Evolutionary conservation across 2,888 invertebrate genomes (phyloP), one percentile per base, ranked within the genome.

Genomic region (Torymus auratus): DNA sequence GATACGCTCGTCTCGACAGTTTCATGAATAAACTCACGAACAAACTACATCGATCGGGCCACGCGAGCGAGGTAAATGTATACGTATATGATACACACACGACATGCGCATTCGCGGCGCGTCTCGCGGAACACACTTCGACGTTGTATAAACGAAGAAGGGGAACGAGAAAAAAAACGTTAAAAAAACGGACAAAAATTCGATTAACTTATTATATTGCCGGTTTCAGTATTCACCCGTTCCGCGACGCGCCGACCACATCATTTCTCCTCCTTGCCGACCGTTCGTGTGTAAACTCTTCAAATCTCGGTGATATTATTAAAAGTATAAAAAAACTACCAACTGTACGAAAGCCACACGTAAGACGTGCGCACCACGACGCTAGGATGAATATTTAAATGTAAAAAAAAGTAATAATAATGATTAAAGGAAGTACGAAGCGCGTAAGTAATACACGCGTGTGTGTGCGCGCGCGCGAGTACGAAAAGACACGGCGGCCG

Each of bases 121-220:
- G 41, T 1, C 41, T 41, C 85, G 85, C 86, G 85, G 85, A 85
- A 85, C 86, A 85, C 83, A 84, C 82, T 84, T 84, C 83, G 83
- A 84, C 41, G 41, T 85, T 84, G 83, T 85, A 82, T 70, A 78
- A 81, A 15, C 61, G 23, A 78, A 64, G 52, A 69, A 78, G 56
- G 64, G 65, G 70, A 76, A 81, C 80, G 80, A 83, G 83, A 80
- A 82, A 82, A 78, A 83, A 78, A 79, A 78, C 41, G 41, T 41
- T 41, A 41, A 81, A 82, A 79, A 84, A 73, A 83, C 50, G 77
- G 67, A 74, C 23, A 72, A 83, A 84, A 72, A 70, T 82, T 85
- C 83, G 85, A 87, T 86, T 87, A 85, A 85, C 84, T 89, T 89
- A 87, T 90, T 84, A 90, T 90, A 91, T 91, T 90, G 87, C 89